Base-by-base conservation (phyloP, 1,140 invertebrate genomes). In the Psix sp. region DNA sequence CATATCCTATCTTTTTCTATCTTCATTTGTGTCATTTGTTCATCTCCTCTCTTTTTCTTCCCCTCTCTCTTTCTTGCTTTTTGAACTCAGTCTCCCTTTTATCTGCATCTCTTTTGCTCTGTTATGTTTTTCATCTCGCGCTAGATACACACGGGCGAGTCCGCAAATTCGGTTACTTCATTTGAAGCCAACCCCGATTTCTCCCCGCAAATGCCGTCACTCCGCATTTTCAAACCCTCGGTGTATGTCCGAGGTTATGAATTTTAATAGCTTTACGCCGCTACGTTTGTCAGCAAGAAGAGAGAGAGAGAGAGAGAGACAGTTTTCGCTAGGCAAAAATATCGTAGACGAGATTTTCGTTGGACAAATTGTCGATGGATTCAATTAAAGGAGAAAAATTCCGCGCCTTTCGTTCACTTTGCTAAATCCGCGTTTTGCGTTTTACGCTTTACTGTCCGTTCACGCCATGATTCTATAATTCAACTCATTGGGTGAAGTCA, bases 211-310 rank as follows among this genome's bases (percentile, higher is more conserved):
- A 33, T 45, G 49, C 38, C 36, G 38, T 73, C 78, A 77, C 83
- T 82, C 73, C 75, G 71, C 80, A 79, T 84, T 85, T 83, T 84
- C 70, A 83, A 84, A 80, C 83, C 80, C 82, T 81, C 82, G 77
- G 79, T 83, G 79, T 84, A 82, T 84, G 85, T 87, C 85, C 84
- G 82, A 83, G 80, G 84, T 87, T 86, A 87, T 87, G 85, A 87
- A 87, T 87, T 87, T 87, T 87, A 86, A 87, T 86, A 85, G 84
- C 84, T 86, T 86, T 87, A 87, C 78, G 80, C 81, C 80, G 80
- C 78, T 73, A 81, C 78, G 78, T 76, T 74, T 72, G 54, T 68
- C 57, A 63, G 62, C n/a, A 56, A 60, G 18, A 18, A 33, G 24
- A 26, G 31, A 26, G 33, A 43, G 20, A 45, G 39, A 48, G 62